phyloP scores from a whole-genome alignment of 2,797 vertebrate species.

The Miichthys miiuy region DNA sequence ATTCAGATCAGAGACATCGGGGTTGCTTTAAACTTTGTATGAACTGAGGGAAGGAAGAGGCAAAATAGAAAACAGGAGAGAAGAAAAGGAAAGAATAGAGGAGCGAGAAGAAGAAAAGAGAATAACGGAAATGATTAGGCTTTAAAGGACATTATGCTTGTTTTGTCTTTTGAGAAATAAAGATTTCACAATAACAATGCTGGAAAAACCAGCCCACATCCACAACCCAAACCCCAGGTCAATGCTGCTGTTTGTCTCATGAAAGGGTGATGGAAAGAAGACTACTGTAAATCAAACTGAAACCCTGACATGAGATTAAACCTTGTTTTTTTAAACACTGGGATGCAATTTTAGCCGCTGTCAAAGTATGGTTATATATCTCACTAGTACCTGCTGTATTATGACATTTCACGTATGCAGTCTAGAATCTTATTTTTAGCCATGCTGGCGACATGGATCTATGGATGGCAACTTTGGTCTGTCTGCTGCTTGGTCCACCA shows the following conservation, averaged over 20 bases:
- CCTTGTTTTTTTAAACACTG: constrained; percentile 11
- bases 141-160: constrained; percentile 28
- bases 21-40: constrained; percentile 61
- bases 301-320: constrained; percentile 9
- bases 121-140: constrained; percentile 1
- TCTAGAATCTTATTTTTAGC: constrained; percentile 5
- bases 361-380: constrained; percentile 10
- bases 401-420: background rate
- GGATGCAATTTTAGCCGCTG: constrained; percentile 13
- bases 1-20: constrained; percentile 53
- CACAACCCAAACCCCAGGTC: constrained; percentile 1
- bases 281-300: constrained; percentile 30
- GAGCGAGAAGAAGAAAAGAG: constrained; percentile 10
- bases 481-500: background rate
- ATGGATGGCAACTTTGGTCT: background rate
- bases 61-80: constrained; percentile 42
- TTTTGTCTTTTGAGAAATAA: constrained; percentile 54
- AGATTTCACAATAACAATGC: constrained; percentile 51
- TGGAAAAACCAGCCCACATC: constrained; percentile 14
- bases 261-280: background rate
- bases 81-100: constrained; percentile 20
- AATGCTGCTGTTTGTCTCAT: constrained; percentile 26
- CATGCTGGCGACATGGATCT: background rate
- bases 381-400: background rate
- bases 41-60: constrained; percentile 42